Evolutionary conservation across 2,888 invertebrate genomes (phyloP).

Genomic region (Lasioglossum lativentre): DNA sequence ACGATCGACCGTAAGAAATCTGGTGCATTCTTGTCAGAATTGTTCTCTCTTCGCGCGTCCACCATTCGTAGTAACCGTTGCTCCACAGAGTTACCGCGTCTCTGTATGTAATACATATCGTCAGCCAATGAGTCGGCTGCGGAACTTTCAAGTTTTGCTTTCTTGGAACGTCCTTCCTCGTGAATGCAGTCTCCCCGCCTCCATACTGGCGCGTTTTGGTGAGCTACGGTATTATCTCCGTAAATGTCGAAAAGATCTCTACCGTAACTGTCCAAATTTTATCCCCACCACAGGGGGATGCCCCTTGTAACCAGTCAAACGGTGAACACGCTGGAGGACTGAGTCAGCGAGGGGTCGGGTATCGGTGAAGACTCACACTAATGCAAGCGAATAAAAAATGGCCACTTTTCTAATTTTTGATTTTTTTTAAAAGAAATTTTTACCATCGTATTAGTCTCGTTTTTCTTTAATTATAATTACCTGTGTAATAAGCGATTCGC

Average conservation of each 20-base stretch:
- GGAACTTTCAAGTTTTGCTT: neutral
- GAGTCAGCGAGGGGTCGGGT: too few relatives aligned
- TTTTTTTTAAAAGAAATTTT: too few relatives aligned
- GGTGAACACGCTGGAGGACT: too few relatives aligned
- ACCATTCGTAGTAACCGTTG: constrained; percentile 42
- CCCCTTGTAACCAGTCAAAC: too few relatives aligned
- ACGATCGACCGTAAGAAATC: constrained; percentile 75
- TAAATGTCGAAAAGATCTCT: neutral
- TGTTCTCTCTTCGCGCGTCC: constrained; percentile 55
- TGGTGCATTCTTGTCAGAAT: constrained; percentile 59
- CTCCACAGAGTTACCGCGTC: constrained; percentile 36
- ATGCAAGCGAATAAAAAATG: too few relatives aligned
- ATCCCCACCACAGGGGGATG: too few relatives aligned
- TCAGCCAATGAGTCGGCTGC: constrained; percentile 20
- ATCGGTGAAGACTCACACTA: too few relatives aligned
- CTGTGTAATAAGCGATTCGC: too few relatives aligned
- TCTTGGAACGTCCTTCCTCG: neutral
- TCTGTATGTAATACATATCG: constrained; percentile 26
- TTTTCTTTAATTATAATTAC: too few relatives aligned
- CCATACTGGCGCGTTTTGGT: neutral
- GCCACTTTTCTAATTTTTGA: too few relatives aligned
- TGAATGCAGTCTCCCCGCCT: neutral
- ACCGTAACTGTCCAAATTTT: neutral
- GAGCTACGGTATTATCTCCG: neutral
- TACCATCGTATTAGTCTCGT: too few relatives aligned